Percentiles rank a stretch among this genome's conserved stretches.
Evolutionary conservation across 2,113 vertebrate genomes (phyloP).

Genomic region (Murina feae): DNA sequence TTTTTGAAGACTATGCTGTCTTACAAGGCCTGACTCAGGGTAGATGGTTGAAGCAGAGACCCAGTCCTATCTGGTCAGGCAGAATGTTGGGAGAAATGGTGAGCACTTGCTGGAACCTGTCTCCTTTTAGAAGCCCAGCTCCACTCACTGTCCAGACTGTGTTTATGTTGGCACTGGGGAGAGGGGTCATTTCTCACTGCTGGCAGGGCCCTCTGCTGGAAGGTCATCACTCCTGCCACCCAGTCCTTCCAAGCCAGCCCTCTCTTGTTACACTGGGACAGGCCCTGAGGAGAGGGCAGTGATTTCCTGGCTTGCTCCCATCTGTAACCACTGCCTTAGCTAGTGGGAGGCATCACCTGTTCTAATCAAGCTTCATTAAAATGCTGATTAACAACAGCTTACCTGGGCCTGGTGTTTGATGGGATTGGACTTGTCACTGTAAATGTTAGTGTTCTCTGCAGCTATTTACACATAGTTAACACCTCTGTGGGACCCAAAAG

Average conservation of each 20-base stretch:
- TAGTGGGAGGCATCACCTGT: conserved; percentile 79
- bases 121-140: background rate
- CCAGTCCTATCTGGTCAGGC: background rate
- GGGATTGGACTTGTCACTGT: conserved; percentile 74
- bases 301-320: conserved; percentile 77
- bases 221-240: too few species aligned
- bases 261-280: background rate
- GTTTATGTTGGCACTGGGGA: background rate
- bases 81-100: background rate
- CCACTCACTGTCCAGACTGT: background rate
- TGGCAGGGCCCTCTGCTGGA: background rate
- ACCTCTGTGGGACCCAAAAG: background rate
- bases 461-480: conserved; percentile 74
- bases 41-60: background rate
- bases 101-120: background rate
- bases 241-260: background rate
- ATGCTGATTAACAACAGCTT: conserved; percentile 81
- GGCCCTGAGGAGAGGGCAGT: conserved; percentile 67
- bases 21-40: background rate
- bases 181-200: background rate
- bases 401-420: conserved; percentile 68
- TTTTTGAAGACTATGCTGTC: background rate
- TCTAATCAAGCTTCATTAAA: conserved; percentile 83
- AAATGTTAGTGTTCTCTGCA: conserved; percentile 62
- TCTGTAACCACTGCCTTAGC: conserved; percentile 81